phyloP scores from a whole-genome alignment of 2,113 vertebrate species.

The Perca flavescens region DNA sequence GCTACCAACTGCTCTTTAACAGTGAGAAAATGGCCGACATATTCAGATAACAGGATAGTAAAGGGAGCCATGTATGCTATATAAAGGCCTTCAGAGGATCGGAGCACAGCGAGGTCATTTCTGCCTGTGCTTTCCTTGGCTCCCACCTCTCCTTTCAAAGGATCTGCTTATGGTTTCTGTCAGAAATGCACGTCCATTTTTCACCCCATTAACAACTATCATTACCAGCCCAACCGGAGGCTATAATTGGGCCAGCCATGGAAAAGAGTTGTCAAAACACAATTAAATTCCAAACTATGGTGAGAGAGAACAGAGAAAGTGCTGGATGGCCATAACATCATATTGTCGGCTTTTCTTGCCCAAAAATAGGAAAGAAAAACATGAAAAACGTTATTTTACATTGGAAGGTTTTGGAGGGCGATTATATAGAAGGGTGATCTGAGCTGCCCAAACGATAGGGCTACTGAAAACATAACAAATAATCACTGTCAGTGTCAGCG shows the following conservation, averaged over 20 bases:
- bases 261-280: constrained; percentile 87
- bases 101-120: constrained; percentile 74
- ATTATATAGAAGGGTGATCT: constrained; percentile 74
- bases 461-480: constrained; percentile 82
- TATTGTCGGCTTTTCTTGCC: constrained; percentile 72
- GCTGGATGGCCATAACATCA: constrained; percentile 75
- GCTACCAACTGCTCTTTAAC: constrained; percentile 67
- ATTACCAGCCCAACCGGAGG: constrained; percentile 83
- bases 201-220: constrained; percentile 85
- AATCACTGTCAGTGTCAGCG: constrained; percentile 72
- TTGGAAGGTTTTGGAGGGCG: constrained; percentile 74
- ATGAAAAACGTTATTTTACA: constrained; percentile 83
- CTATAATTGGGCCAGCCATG: constrained; percentile 83
- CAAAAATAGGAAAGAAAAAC: constrained; percentile 88
- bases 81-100: constrained; percentile 67
- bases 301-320: constrained; percentile 74
- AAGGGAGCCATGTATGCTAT: constrained; percentile 60
- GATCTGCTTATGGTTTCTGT: constrained; percentile 83
- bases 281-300: constrained; percentile 84
- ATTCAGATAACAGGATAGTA: constrained; percentile 55
- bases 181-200: constrained; percentile 82
- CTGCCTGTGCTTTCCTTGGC: constrained; percentile 81
- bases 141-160: constrained; percentile 71
- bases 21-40: constrained; percentile 60
- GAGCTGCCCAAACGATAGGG: constrained; percentile 72